These are phyloP conservation scores for Pangasianodon gigas DNA, from an alignment of 2,113 vertebrate genomes.

Conservation along the genomic window DNA sequence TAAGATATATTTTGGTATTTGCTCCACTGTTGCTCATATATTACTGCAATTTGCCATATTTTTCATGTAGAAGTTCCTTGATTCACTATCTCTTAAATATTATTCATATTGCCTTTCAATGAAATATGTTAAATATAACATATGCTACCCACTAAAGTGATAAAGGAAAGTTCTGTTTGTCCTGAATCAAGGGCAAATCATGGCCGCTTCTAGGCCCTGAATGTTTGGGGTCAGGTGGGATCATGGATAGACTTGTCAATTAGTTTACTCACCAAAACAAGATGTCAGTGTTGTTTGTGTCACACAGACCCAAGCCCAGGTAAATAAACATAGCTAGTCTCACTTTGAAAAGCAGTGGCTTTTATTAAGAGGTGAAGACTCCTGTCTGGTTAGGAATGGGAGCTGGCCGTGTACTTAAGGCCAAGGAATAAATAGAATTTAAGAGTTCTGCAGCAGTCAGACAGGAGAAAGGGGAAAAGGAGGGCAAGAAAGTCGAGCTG, in stretches of 20 bases:
- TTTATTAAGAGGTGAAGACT: constrained; percentile 33
- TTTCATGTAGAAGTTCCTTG: neutral
- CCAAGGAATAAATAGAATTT: constrained; percentile 39
- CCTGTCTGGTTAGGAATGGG: constrained; percentile 42
- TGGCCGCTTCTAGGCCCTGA: neutral
- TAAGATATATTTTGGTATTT: neutral
- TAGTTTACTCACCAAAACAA: neutral
- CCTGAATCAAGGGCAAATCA: neutral
- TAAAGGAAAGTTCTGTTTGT: neutral
- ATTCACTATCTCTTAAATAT: neutral
- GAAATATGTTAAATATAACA: neutral
- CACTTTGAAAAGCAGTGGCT: constrained; percentile 14
- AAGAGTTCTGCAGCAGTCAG: neutral
- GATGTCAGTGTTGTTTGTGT: neutral
- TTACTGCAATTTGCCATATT: neutral
- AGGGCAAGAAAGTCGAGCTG: neutral
- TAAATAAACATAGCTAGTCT: constrained; percentile 46
- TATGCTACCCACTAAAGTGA: neutral
- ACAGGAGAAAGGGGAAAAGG: neutral
- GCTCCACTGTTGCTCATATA: neutral
- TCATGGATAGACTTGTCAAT: neutral
- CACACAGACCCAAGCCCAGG: neutral
- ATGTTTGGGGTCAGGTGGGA: neutral
- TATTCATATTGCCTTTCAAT: neutral
- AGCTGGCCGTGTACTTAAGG: constrained; percentile 22